Base-by-base conservation (phyloP, 2,888 invertebrate genomes). In the Alsophila aescularia region DNA sequence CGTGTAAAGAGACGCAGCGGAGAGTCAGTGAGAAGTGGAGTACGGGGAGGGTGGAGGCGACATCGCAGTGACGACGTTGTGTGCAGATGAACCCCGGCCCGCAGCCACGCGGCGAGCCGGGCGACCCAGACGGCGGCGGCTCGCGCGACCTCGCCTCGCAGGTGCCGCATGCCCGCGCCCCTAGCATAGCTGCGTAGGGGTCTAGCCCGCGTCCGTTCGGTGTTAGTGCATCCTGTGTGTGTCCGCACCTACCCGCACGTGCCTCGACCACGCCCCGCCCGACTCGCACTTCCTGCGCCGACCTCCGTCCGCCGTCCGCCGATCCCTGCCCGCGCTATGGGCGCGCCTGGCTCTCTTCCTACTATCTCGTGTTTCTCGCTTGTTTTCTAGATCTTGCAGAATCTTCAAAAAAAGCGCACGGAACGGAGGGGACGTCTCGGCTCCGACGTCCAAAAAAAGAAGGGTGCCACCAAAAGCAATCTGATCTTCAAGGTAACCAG, bases 331-430 rank as follows among this genome's bases (percentile, higher is more conserved):
- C 81, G 80, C 81, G 81, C 79, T 79, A 76, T 77, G 84, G 81
- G 87, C 87, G 89, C 90, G 87, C 83, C 91, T 85, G 81, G 87
- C 90, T 92, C 91, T 91, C 93, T 93, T 93, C 94, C 94, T 95
- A 95, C 95, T 95, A 95, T 94, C 94, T 95, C 95, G 95, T 95
- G 95, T 95, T 95, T 95, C 95, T 95, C 95, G 95, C 95, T 95
- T 94, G 93, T 95, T 95, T 96, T 97, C 96, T 97, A 97, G 97
- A 97, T 97, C 96, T 97, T 97, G 96, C 97, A 97, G 97, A 97
- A 97, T 95, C 97, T 97, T 94, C 97, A 97, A 96, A 97, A 97
- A 97, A 98, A 97, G 96, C 96, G 97, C 96, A 97, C 97, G 94
- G 97, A 97, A 95, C 95, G 97, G 94, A 96, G 97, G 95, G 97